Conservation (phyloP, 2,888 invertebrate species). For the Morpho achilles region DNA sequence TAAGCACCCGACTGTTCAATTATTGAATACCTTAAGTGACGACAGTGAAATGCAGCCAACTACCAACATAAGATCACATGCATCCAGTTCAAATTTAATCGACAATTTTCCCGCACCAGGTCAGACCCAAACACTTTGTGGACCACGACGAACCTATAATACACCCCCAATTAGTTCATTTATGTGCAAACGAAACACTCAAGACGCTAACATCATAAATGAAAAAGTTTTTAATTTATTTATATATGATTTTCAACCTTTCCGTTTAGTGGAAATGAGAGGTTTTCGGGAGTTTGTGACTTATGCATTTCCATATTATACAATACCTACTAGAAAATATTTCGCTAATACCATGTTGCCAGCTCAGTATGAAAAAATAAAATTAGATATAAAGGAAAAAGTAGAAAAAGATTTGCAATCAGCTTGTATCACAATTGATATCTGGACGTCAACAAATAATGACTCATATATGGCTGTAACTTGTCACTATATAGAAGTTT, state of each 20-base stretch:
- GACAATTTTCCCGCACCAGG: not conserved
- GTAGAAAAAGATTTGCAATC: no score
- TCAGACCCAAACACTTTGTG: not conserved
- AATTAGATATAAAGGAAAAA: not conserved
- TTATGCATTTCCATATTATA: constrained; percentile 14
- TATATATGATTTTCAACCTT: constrained; percentile 17
- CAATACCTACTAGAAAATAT: constrained; percentile 15
- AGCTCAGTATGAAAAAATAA: constrained; percentile 10
- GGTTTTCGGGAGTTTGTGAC: constrained; percentile 15
- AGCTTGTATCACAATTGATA: no score
- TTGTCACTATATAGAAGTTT: no score
- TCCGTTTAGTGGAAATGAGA: constrained; percentile 12
- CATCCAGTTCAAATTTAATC: not conserved
- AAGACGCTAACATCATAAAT: constrained; percentile 10
- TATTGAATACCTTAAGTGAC: not conserved
- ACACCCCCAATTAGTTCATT: not conserved
- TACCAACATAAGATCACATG: not conserved
- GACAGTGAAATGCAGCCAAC: not conserved
- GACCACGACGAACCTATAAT: not conserved
- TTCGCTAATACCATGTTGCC: constrained; percentile 20
- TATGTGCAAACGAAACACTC: not conserved
- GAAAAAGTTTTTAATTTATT: constrained; percentile 15
- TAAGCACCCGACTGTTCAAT: not conserved
- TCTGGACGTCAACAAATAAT: no score
- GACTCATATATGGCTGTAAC: constrained; percentile 9